These are phyloP conservation scores for Mylabris phalerata DNA, from an alignment of 1,140 invertebrate species.

Conservation along the genomic window DNA sequence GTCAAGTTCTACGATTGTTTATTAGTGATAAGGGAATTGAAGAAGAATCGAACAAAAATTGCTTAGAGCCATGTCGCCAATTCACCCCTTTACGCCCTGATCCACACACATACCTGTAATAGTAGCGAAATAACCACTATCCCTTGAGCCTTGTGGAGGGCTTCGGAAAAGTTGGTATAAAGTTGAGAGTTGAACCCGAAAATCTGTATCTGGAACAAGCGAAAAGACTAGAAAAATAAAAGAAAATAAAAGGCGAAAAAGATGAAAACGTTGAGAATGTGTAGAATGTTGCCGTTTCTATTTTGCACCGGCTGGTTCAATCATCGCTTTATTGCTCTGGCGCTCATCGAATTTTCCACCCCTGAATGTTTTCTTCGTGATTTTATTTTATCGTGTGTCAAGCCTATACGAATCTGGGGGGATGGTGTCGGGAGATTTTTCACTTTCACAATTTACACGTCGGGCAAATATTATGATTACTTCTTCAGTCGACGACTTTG, in stretches of 20 bases:
- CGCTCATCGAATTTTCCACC: constrained; percentile 30
- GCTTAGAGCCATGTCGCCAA: too few species aligned
- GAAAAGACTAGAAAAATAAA: too few species aligned
- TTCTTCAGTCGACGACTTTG: constrained; percentile 19
- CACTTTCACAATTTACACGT: constrained; percentile 26
- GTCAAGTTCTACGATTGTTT: too few species aligned
- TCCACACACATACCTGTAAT: constrained; percentile 60
- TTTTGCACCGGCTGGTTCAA: constrained; percentile 26
- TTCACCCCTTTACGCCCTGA: too few species aligned
- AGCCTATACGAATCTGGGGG: background rate
- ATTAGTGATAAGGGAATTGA: too few species aligned
- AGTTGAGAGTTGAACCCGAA: constrained; percentile 91
- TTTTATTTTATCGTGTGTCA: constrained; percentile 15
- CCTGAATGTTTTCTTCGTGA: constrained; percentile 13
- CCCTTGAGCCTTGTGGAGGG: constrained; percentile 80
- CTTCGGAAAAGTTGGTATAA: constrained; percentile 86
- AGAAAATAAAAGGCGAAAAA: constrained; percentile 23
- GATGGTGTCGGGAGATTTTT: constrained; percentile 10
- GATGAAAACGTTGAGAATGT: constrained; percentile 10
- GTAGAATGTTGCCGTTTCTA: constrained; percentile 25
- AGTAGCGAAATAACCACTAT: constrained; percentile 82
- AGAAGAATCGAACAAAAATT: too few species aligned
- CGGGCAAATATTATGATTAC: constrained; percentile 35
- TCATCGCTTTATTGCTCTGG: constrained; percentile 35
- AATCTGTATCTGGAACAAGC: constrained; percentile 76